These are phyloP conservation scores for Paramacrobiotus metropolitanus DNA, from an alignment of 1,140 invertebrate species.

Conservation along the genomic window DNA sequence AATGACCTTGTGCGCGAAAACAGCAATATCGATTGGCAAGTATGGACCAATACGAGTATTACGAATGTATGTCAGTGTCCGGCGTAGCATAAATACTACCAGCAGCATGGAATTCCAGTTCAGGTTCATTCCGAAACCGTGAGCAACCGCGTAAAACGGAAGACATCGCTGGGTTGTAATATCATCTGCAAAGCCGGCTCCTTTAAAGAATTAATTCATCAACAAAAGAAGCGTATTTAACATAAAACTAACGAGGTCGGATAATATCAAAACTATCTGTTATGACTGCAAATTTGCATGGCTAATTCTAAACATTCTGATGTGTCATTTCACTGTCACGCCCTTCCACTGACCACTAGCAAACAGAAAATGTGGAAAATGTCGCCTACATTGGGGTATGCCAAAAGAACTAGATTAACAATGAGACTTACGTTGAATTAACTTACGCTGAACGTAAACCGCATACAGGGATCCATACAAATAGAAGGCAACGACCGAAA, in stretches of 20 bases:
- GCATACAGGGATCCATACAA: neutral
- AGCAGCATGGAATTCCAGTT: neutral
- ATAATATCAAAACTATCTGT: too few species aligned
- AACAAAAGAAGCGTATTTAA: too few species aligned
- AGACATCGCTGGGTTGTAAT: neutral
- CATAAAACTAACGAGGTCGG: too few species aligned
- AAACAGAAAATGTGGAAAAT: too few species aligned
- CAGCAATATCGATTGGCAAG: neutral
- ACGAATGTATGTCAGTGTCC: neutral
- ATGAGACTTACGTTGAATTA: neutral
- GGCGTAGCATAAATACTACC: neutral
- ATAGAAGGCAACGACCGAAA: neutral
- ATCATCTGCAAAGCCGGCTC: neutral
- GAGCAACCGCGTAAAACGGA: neutral
- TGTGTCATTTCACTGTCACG: too few species aligned
- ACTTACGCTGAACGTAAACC: neutral
- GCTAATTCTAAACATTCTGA: too few species aligned
- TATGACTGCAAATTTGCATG: too few species aligned
- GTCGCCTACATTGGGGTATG: too few species aligned
- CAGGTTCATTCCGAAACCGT: neutral
- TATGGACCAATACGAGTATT: neutral
- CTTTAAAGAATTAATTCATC: too few species aligned
- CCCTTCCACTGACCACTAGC: too few species aligned
- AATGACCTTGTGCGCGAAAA: constrained; percentile 1
- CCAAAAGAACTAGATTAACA: too few species aligned